Percentiles rank a stretch among this genome's conserved stretches.
These are phyloP conservation scores for Halichoeres trimaculatus DNA, from an alignment of 2,113 vertebrate genomes.

Conservation along the genomic window DNA sequence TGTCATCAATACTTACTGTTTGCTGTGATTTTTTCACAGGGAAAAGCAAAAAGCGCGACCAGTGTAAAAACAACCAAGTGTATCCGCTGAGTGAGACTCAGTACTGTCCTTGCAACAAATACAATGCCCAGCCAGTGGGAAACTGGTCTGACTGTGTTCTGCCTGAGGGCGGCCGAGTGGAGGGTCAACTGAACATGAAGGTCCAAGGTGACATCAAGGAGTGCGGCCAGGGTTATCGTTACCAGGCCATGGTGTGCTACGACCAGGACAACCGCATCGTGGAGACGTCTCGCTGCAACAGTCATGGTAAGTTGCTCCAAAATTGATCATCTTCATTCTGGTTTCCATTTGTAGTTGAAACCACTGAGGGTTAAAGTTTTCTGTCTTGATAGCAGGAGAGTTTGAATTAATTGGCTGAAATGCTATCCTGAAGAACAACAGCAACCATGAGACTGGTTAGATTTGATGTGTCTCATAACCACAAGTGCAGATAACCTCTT, in stretches of 20 bases:
- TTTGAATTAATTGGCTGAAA: no score
- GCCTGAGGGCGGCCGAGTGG: conserved; percentile 88
- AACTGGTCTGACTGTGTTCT: conserved; percentile 98
- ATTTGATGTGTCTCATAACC: background rate
- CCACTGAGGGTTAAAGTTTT: no score
- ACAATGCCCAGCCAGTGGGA: conserved; percentile 94
- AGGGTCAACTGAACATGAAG: conserved; percentile 89
- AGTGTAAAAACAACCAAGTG: conserved; percentile 93
- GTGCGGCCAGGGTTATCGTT: conserved; percentile 96
- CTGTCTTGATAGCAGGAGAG: no score
- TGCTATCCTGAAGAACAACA: background rate
- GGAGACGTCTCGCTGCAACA: conserved; percentile 96
- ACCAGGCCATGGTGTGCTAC: conserved; percentile 96
- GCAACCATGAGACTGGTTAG: background rate
- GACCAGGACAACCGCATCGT: conserved; percentile 94
- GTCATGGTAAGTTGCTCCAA: conserved; percentile 94
- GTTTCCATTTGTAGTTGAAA: no score
- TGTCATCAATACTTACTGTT: background rate
- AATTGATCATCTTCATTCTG: no score
- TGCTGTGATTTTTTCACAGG: conserved; percentile 79
- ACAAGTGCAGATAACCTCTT: background rate
- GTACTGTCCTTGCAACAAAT: conserved; percentile 96
- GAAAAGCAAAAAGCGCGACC: conserved; percentile 96
- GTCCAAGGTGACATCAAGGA: conserved; percentile 93
- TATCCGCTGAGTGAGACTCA: conserved; percentile 94